Base-by-base conservation (phyloP, 2,797 vertebrate species). In the Pelodytes ibericus region DNA sequence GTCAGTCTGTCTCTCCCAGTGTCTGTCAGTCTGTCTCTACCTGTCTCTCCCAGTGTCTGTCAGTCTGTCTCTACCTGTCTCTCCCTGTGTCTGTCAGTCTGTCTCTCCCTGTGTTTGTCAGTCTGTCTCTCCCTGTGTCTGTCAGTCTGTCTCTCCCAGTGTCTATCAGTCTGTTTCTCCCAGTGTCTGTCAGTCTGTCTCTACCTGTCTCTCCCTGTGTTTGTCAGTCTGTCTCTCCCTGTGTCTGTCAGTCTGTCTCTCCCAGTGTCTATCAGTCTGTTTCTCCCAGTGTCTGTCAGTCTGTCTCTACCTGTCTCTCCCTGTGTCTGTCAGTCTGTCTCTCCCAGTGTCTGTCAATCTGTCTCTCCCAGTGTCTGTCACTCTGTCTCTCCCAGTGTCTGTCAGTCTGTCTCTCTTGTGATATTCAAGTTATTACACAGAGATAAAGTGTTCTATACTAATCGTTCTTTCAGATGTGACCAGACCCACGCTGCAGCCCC, bases 401-500 rank as follows among this genome's bases (percentile, higher is more conserved):
- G 1, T 9, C 13, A 36, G 10, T 44, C 41, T 44, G 41, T 44
- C 13, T 44, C 15, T 44, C 41, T 44, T 16, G 18, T 15, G 3
- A 16, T 3, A 13, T 16, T 44, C 41, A 44, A 13, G 7, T n/a
- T n/a, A n/a, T n/a, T n/a, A n/a, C n/a, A n/a, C n/a, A n/a, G n/a
- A n/a, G n/a, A n/a, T n/a, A n/a, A n/a, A n/a, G 18, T 44, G 18
- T 24, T 36, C n/a, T 57, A 4, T n/a, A n/a, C n/a, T n/a, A n/a
- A n/a, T 61, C 2, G 49, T n/a, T 57, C 16, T 71, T 71, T 20
- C 36, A 77, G 67, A 77, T 59, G 5, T 20, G 6, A 47, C 13
- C 9, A 33, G n/a, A 6, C 49, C 60, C 2, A 47, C 59, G 4
- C 3, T 24, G 49, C 30, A 77, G 60, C 88, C 94, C 0, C n/a